Base-by-base conservation (phyloP, 2,888 invertebrate genomes). In the Ennomos quercinarius region DNA sequence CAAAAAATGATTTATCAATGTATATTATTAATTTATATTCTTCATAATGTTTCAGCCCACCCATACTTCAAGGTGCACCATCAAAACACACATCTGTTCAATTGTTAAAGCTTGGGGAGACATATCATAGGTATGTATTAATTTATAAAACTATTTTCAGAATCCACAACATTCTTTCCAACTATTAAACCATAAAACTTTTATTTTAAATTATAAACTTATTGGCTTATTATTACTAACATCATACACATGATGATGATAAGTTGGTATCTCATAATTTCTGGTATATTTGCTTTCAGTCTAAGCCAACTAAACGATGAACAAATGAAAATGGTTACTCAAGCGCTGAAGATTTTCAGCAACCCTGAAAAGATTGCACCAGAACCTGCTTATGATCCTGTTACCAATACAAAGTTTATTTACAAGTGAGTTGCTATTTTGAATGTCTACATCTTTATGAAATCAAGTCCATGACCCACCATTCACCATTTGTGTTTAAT, bases 301-400 rank as follows among this genome's bases (percentile, higher is more conserved):
- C 80, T 91, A 59, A 91, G 87, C 64, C 81, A 87, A 60, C 74
- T 91, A 35, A 90, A 78, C 50, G 80, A 86, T 66, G 84, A 86
- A 36, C 89, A 92, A 70, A 86, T 89, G 79, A 87, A 87, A 64
- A 84, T 91, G 77, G 91, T 91, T 1, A 87, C 87, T 64, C 85
- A 91, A 66, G 90, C 89, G 0, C 63, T 91, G 46, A 89, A 89
- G 57, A 86, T 89, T 66, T 87, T 89, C 57, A 86, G 77, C 54
- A 81, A 89, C 46, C 85, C 89, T 1, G 84, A 87, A 46, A 86
- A 84, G 65, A 72, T 76, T 45, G 73, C 77, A n/a, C 78, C 77
- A 1, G 83, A 89, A 42, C 88, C 88, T 0, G 81, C 86, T 0
- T 90, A 87, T 62, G 91, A 92, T 68, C 89, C 91, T 5, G 82